phyloP scores from a whole-genome alignment of 2,797 vertebrate species.

The Xiphophorus birchmanni region DNA sequence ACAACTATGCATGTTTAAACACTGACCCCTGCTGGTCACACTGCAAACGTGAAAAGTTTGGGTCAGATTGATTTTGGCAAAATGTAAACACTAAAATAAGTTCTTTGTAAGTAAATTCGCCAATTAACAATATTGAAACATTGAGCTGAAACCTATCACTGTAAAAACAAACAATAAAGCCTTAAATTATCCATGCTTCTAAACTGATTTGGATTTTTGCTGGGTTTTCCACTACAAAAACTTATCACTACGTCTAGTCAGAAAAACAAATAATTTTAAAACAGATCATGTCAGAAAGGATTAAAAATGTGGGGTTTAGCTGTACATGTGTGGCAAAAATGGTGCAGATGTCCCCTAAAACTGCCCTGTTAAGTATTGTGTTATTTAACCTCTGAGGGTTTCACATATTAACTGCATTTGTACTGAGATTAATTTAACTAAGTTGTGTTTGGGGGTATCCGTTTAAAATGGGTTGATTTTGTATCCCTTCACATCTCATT shows the following conservation, averaged over 20 bases:
- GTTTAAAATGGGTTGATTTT: no score
- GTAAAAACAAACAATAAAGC: not conserved
- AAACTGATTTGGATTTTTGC: not conserved
- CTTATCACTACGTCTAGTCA: not conserved
- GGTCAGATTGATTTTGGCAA: not conserved
- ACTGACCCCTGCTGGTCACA: conserved; percentile 80
- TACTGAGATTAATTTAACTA: not conserved
- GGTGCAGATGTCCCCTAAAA: conserved; percentile 22
- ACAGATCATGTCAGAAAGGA: not conserved
- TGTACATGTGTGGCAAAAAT: not conserved
- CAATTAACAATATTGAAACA: not conserved
- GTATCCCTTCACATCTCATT: no score
- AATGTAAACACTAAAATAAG: not conserved
- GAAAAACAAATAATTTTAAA: not conserved
- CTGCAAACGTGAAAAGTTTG: not conserved
- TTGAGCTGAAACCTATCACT: not conserved
- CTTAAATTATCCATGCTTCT: not conserved
- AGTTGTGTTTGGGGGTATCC: not conserved
- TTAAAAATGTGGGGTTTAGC: not conserved
- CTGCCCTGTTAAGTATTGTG: not conserved
- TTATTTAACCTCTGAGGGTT: not conserved
- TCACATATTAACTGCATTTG: not conserved
- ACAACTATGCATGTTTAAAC: conserved; percentile 55
- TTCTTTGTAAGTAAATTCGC: not conserved
- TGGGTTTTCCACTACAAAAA: not conserved